Evolutionary conservation across 2,113 vertebrate genomes (phyloP), one percentile per base, ranked within the genome.

Genomic region (Sphyrna mokarran): DNA sequence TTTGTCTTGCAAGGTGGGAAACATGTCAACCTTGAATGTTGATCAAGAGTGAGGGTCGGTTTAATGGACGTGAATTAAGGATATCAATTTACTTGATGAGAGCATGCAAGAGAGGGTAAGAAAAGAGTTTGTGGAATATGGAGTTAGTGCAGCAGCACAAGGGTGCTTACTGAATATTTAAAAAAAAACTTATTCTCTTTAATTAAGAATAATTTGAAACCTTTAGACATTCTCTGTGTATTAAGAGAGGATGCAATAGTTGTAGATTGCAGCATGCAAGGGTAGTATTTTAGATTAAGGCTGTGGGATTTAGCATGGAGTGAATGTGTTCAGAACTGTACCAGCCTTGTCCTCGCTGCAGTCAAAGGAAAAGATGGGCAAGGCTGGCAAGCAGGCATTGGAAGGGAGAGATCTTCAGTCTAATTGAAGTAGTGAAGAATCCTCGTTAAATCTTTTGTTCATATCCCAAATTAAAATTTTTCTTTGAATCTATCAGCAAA

Each of bases 251-350:
- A 37, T 93, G 89, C 16, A 37, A 18, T 93, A 93, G 61, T 93
- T 66, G 63, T 93, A 93, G 89, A 16, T 93, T 93, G n/a, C n/a
- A 93, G 89, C 89, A 93, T 93, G 89, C 89, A 68, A 93, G 89
- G 18, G 8, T 66, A 93, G 33, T 93, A 66, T 63, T 37, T n/a
- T 93, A 93, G 89, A 93, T 66, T 93, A 93, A 93, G 89, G 61
- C 33, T 61, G 8, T 93, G 66, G 89, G 61, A n/a, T 23, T 66
- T 13, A 93, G 87, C 48, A 18, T 63, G 54, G 87, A 90, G 48
- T 7, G 16, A 37, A 16, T 93, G 89, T 91, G 89, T 93, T 66
- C 61, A 37, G 61, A 93, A 93, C 89, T 93, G 89, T 66, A n/a
- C 61, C 7, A 23, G 2, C n/a, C 61, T 66, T 37, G 33, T 93